Base-by-base conservation (phyloP, 1,140 invertebrate species). In the Triops cancriformis region DNA sequence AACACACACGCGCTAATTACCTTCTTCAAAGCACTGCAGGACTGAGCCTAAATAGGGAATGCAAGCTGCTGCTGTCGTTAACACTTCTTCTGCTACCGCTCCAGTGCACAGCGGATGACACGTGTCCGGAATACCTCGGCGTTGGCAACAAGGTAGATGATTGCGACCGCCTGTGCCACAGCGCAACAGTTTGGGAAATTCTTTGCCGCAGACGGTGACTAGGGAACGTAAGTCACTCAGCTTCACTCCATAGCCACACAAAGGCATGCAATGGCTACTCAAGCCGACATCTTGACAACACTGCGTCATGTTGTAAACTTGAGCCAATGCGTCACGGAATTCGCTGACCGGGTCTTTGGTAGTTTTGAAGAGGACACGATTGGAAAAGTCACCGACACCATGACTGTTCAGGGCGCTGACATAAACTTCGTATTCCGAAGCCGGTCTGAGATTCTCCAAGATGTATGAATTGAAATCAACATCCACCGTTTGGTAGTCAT, bases 1-100 rank as follows among this genome's bases (percentile, higher is more conserved):
- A 23, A 74, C 76, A 43, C 64, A 14, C n/a, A n/a, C n/a, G n/a
- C 27, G 18, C 3, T 79, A 75, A 75, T 82, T 83, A 92, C 91
- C 93, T 88, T 94, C 92, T 84, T 93, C 92, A 81, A 93, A 92
- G 84, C 93, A 94, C 84, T 93, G 90, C 28, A 92, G 88, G 80
- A 94, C 93, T 83, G 93, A 93, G 51, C 92, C 92, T 77, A 93
- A 90, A 83, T 91, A 93, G 5, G 91, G 89, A 37, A 92, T 87
- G 84, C 93, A 94, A 72, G 88, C 85, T 7, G 87, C 83, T 80
- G 90, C 87, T 80, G 88, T 85, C 80, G 83, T 82, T 14, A 86
- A 81, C 77, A 87, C 81, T 26, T 85, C 84, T 80, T 88, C 88
- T 9, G 88, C 85, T 9, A 85, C 78, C 7, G 91, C 88, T 72